These are phyloP conservation scores for Oceanodroma leucorhoa DNA, from an alignment of 2,797 vertebrate species.

Conservation along the genomic window DNA sequence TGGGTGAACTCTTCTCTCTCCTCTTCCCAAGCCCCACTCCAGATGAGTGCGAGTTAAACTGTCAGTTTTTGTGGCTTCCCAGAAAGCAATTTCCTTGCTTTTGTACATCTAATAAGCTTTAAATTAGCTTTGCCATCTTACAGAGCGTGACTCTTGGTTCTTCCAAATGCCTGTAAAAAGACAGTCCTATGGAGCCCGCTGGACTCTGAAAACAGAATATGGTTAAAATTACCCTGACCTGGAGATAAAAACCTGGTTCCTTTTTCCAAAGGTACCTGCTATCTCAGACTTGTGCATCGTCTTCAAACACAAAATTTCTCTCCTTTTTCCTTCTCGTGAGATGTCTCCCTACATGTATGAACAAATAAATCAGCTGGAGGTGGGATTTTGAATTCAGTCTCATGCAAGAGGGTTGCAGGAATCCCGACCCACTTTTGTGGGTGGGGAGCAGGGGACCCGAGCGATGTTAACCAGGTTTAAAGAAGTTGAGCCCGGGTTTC, in stretches of 20 bases:
- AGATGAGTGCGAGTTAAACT: fast-evolving
- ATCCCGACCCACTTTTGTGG: fast-evolving
- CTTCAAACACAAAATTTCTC: neutral
- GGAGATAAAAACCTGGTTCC: neutral
- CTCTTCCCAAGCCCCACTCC: neutral
- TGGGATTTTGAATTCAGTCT: neutral
- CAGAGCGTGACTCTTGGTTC: fast-evolving
- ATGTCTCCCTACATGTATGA: fast-evolving
- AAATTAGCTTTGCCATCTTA: neutral
- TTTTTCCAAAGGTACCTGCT: neutral
- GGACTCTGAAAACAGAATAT: neutral
- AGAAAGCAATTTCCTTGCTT: neutral
- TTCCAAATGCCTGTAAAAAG: neutral
- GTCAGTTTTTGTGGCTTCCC: neutral
- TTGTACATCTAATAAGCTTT: neutral
- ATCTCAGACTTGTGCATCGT: fast-evolving
- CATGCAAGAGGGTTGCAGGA: neutral
- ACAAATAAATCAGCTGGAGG: neutral
- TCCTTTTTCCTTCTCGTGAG: neutral
- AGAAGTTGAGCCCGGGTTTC: neutral
- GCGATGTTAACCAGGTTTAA: neutral
- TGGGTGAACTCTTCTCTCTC: neutral
- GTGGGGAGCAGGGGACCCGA: fast-evolving
- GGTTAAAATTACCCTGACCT: neutral
- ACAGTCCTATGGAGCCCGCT: neutral